Base-by-base conservation (phyloP, 2,113 vertebrate genomes). In the Eptesicus fuscus region DNA sequence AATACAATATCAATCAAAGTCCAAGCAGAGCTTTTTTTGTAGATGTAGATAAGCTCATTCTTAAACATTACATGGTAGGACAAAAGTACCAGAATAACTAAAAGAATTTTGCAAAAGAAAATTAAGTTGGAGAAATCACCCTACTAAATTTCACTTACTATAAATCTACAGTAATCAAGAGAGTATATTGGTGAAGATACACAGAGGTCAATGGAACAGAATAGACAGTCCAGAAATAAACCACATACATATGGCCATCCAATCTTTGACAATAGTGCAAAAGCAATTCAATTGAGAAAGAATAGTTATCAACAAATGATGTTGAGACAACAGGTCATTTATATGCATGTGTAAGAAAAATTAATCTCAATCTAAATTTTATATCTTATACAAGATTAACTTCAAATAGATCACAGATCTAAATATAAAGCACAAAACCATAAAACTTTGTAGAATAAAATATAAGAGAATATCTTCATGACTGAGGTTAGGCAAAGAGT, bases 1-100 rank as follows among this genome's bases (percentile, higher is more conserved):
- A 83, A 79, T 83, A 40, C 23, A 91, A 16, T 73, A 83, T 73
- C 51, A 80, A 80, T 71, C n/a, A 94, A 76, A 89, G 74, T 88
- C 65, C 67, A 73, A 51, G 30, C 37, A 71, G 37, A 16, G 37
- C 13, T 42, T 42, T 70, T 79, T 63, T 73, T 65, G 47, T 67
- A 85, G 22, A 35, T 67, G 53, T 30, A 70, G 17, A 56, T 70
- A 79, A 59, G 25, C 65, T 87, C 40, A 44, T 80, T 79, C 25
- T 87, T 93, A 67, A 88, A 93, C 6, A 44, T 44, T 88, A 35
- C 7, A 42, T 7, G 11, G 28, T 56, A 74, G 10, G 56, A 88
- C 25, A 73, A 63, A 88, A 53, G 42, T 74, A 79, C 37, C 22
- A 37, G 22, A 70, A 69, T 78, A 88, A 56, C 28, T 74, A 16